Conservation (phyloP, 2,888 invertebrate genomes). For the Microdon myrmicae region DNA sequence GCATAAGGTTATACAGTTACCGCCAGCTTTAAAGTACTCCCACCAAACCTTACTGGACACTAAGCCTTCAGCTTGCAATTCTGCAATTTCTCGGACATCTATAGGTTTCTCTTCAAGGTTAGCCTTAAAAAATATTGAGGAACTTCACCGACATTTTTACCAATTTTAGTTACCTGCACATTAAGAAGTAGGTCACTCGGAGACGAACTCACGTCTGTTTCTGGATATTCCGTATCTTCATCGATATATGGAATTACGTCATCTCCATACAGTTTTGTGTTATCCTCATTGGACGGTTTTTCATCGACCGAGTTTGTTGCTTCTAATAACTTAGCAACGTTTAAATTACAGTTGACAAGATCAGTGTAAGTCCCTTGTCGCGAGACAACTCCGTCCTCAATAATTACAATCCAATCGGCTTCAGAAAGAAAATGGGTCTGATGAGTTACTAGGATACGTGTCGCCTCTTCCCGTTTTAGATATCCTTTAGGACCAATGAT, state of each 20-base stretch:
- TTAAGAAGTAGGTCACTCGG: slow-evolving; percentile 55
- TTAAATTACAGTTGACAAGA: slow-evolving; percentile 67
- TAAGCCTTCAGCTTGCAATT: slow-evolving; percentile 65
- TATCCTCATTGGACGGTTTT: slow-evolving; percentile 18
- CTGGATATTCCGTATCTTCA: slow-evolving; percentile 61
- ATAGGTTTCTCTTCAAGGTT: slow-evolving; percentile 56
- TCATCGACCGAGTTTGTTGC: slow-evolving; percentile 55
- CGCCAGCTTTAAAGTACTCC: slow-evolving; percentile 68
- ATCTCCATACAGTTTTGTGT: slow-evolving; percentile 55
- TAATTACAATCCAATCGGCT: slow-evolving; percentile 67
- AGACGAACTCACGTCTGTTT: slow-evolving; percentile 56
- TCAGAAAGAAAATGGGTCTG: slow-evolving; percentile 71
- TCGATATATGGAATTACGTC: slow-evolving; percentile 66
- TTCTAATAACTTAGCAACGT: slow-evolving; percentile 69
- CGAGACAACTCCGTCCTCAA: slow-evolving; percentile 64
- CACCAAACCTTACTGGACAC: slow-evolving; percentile 64
- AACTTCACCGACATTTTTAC: no score
- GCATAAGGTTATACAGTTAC: slow-evolving; percentile 66
- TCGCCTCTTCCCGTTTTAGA: slow-evolving; percentile 69
- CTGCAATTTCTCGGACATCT: slow-evolving; percentile 58
- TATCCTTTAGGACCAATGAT: slow-evolving; percentile 79
- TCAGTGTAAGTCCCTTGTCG: slow-evolving; percentile 55
- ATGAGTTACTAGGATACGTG: slow-evolving; percentile 76
- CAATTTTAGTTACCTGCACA: slow-evolving; percentile 57
- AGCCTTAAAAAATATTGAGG: slow-evolving; percentile 45